Percentiles rank a stretch among this genome's conserved stretches.
These are phyloP conservation scores for Nesospiza acunhae DNA, from an alignment of 2,113 vertebrate genomes.

Conservation along the genomic window DNA sequence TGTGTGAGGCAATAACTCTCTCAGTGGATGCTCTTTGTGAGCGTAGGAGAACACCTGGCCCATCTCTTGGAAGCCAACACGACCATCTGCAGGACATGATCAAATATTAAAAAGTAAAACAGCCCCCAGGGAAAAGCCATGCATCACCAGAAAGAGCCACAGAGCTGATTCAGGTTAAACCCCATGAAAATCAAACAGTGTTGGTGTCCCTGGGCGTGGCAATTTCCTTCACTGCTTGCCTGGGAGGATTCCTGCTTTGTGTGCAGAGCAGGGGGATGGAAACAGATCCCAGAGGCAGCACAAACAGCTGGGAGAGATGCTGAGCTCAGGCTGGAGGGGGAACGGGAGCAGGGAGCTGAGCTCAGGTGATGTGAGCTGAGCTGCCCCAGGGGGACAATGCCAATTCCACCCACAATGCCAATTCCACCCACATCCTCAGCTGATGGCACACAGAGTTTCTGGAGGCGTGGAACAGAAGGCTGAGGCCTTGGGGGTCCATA, in stretches of 20 bases:
- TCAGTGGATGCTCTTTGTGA: background rate
- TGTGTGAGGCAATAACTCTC: background rate
- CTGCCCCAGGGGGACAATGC: background rate
- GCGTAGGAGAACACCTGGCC: background rate
- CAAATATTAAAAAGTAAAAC: background rate
- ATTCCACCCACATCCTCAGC: background rate
- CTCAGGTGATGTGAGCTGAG: background rate
- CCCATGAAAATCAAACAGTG: background rate
- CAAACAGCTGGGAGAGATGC: accelerated
- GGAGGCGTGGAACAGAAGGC: background rate
- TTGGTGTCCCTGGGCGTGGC: accelerated
- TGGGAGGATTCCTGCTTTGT: background rate
- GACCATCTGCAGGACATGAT: background rate
- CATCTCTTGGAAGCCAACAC: background rate
- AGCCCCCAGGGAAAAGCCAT: background rate
- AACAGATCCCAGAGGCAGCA: background rate
- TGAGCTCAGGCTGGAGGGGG: background rate
- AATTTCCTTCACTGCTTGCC: background rate
- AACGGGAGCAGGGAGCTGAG: background rate
- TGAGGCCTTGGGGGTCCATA: background rate
- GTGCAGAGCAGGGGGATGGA: background rate
- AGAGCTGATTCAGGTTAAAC: background rate
- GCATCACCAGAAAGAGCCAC: background rate
- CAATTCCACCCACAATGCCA: background rate
- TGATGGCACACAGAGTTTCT: background rate